These are phyloP conservation scores for Tetrapedia diversipes DNA, from an alignment of 2,888 invertebrate genomes.

Conservation along the genomic window DNA sequence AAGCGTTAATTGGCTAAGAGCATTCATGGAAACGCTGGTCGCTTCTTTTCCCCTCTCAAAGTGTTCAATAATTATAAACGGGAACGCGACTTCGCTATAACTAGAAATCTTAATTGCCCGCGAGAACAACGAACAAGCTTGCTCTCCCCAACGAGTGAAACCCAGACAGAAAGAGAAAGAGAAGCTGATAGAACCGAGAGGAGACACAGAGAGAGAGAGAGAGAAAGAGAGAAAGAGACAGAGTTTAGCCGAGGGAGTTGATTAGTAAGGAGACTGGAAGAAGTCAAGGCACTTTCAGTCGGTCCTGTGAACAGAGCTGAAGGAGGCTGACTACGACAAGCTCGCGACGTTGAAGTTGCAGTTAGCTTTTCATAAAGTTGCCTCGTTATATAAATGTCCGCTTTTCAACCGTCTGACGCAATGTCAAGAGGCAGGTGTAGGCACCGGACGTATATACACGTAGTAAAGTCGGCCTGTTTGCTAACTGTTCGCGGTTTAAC, in stretches of 20 bases:
- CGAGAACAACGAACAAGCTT: conserved; percentile 22
- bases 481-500: conserved; percentile 22
- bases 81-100: background rate
- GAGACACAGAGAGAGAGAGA: background rate
- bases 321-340: conserved; percentile 15
- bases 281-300: conserved; percentile 32
- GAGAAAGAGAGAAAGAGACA: background rate
- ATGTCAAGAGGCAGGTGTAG: conserved; percentile 27
- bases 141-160: background rate
- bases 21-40: background rate
- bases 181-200: no score
- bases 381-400: conserved; percentile 62
- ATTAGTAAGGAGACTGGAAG: conserved; percentile 51
- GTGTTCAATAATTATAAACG: conserved; percentile 25
- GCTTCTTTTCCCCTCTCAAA: background rate
- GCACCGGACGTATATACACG: conserved; percentile 32
- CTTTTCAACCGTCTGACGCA: conserved; percentile 39
- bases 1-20: no score
- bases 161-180: background rate
- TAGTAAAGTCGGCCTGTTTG: conserved; percentile 15
- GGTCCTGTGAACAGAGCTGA: conserved; percentile 19
- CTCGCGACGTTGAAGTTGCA: conserved; percentile 30
- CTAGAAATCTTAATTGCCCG: conserved; percentile 30
- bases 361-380: conserved; percentile 65
- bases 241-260: conserved; percentile 32